Evolutionary conservation across 2,797 vertebrate species (phyloP), one percentile per base, ranked within the genome.

Genomic region (Anguilla obscura): DNA sequence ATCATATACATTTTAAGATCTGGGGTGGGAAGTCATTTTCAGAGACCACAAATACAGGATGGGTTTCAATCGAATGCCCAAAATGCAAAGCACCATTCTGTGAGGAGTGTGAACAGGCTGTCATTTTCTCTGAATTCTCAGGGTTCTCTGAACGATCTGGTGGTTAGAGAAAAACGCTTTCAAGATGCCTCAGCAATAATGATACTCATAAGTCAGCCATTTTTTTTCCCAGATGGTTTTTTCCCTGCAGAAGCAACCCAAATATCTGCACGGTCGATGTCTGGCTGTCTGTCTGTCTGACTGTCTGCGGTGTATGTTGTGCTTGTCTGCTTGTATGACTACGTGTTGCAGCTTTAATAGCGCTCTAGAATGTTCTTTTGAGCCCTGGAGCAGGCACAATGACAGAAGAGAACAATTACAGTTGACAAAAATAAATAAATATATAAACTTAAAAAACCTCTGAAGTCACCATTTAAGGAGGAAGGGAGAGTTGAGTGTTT

Each of bases 121-220:
- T 50, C 10, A 56, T 91, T 91, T 79, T 79, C 74, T 79, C 21
- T 45, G 74, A 79, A 79, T 79, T 74, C 12, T 40, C 27, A 2
- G 18, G 36, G 36, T 71, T 93, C 93, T 92, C 92, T 93, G 93
- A 94, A 94, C 89, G 85, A 87, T 92, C 88, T 54, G 82, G 56
- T 8, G 16, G n/a, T 87, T 87, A 60, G 85, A 56, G 50, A 45
- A 90, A 92, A 92, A 86, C 76, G 9, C 45, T 93, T 89, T 87
- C 91, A 88, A 79, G 92, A 85, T 87, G 24, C 48, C 88, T 94
- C 91, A 93, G 45, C 24, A 88, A 92, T 94, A 93, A 93, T 66
- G 63, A 92, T 94, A 93, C 94, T 48, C 56, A 69, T 89, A 3
- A 66, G 86, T 9, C 87, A 87, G 87, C 48, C 89, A 87, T 85